A percentile compares a stretch with the other conserved stretches of the same genome.
These are phyloP conservation scores for Dyspetes luteomarginatus DNA, from an alignment of 2,888 invertebrate genomes.

Conservation along the genomic window DNA sequence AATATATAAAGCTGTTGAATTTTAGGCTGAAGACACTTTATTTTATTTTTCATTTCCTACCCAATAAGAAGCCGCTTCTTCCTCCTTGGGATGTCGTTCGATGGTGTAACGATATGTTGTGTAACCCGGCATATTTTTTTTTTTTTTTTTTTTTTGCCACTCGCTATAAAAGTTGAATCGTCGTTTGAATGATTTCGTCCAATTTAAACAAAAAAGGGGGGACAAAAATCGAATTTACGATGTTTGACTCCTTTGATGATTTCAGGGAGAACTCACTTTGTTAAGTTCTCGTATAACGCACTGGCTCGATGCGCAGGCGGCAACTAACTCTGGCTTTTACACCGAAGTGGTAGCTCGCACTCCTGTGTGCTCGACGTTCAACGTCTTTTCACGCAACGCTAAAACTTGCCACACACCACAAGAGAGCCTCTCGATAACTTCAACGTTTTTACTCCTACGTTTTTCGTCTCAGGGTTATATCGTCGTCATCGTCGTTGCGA, in stretches of 20 bases:
- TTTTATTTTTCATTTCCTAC: constrained; percentile 82
- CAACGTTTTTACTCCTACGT: constrained; percentile 57
- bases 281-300: constrained; percentile 71
- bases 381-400: constrained; percentile 43
- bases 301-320: constrained; percentile 80
- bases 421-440: constrained; percentile 54
- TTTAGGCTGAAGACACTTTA: too few relatives aligned
- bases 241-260: constrained; percentile 18
- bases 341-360: constrained; percentile 60
- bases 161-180: constrained; percentile 48
- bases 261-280: constrained; percentile 56
- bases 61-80: constrained; percentile 87
- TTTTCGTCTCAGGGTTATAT: constrained; percentile 58
- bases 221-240: background rate
- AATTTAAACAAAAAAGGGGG: background rate
- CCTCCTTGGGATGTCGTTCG: constrained; percentile 82
- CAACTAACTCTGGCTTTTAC: constrained; percentile 77
- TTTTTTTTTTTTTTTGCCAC: constrained; percentile 23
- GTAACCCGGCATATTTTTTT: constrained; percentile 77
- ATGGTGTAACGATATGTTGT: constrained; percentile 77
- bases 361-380: constrained; percentile 31
- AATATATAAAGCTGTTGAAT: too few relatives aligned
- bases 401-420: constrained; percentile 23
- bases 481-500: constrained; percentile 56
- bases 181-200: background rate